Base-by-base conservation (phyloP, 2,113 vertebrate species). In the Echinops telfairi region DNA sequence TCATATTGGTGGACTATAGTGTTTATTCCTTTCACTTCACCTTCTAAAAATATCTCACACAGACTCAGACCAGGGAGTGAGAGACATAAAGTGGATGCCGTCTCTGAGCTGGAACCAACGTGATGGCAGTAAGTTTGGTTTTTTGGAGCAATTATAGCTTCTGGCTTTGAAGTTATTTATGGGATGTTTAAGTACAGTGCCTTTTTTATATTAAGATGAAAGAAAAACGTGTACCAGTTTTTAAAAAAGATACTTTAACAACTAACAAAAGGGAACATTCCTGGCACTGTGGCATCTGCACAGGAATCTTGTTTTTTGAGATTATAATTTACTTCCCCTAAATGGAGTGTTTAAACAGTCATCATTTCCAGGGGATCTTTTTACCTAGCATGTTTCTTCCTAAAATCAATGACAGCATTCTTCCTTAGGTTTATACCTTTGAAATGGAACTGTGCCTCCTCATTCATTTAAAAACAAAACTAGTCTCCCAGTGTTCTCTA, bases 151-250 rank as follows among this genome's bases (percentile, higher is more conserved):
- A 33, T 64, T 64, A 36, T 10, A 62, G 15, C 38, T 71, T 93
- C 62, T 91, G 38, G 31, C 92, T 91, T 93, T 88, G 16, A 12
- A 83, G 88, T 83, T 88, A 92, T 38, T 29, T 91, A 64, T 75
- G 70, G 17, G 20, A 95, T 87, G 47, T 87, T 86, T 85, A 94
- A 94, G 73, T 86, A 79, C 60, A 87, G 93, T 94, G 33, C 23
- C 33, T 70, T 94, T 90, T 60, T 93, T 27, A 77, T 33, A 60
- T 57, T 82, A 78, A 47, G 12, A 53, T 53, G 10, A 78, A 76
- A 92, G 10, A 78, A 82, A 82, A 92, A 20, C 73, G 27, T 83
- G n/a, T 68, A 33, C 11, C 53, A 17, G 81, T 94, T 86, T 38
- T 95, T 77, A 93, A 87, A 92, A 89, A 20, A 31, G 43, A 58